These are phyloP conservation scores for Mylabris phalerata DNA, from an alignment of 1,140 invertebrate species.

Conservation along the genomic window DNA sequence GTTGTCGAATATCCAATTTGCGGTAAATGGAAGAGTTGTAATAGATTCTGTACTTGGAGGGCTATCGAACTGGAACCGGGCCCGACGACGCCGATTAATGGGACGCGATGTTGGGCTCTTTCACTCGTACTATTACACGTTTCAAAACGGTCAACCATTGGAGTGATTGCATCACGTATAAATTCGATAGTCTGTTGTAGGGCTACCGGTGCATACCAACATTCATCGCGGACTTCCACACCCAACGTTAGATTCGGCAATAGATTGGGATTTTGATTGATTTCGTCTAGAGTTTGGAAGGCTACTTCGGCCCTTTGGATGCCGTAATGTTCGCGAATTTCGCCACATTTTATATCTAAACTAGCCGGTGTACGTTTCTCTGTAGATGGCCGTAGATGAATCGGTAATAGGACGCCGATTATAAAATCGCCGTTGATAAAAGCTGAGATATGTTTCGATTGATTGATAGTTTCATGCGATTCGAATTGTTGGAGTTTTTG, in stretches of 20 bases:
- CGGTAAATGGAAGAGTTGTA: constrained; percentile 61
- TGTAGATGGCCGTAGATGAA: constrained; percentile 57
- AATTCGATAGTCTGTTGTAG: constrained; percentile 72
- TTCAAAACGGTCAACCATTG: constrained; percentile 18
- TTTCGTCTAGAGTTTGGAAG: constrained; percentile 48
- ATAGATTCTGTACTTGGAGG: constrained; percentile 72
- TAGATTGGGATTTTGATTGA: constrained; percentile 45
- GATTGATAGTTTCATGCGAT: no score
- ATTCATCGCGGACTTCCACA: constrained; percentile 72
- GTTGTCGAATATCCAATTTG: constrained; percentile 73
- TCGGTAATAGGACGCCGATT: constrained; percentile 67
- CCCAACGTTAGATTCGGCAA: constrained; percentile 58
- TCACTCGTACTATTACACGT: not conserved
- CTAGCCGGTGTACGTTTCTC: constrained; percentile 46
- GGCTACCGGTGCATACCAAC: constrained; percentile 70
- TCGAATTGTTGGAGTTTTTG: no score
- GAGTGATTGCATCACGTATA: constrained; percentile 60
- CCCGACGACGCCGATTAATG: constrained; percentile 62
- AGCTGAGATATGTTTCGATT: constrained; percentile 38
- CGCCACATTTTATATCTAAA: constrained; percentile 51
- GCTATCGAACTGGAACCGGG: constrained; percentile 62
- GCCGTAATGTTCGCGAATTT: constrained; percentile 67
- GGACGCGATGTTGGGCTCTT: constrained; percentile 36
- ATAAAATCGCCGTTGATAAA: constrained; percentile 58
- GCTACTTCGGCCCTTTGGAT: constrained; percentile 72